phyloP scores from a whole-genome alignment of 2,797 vertebrate species.

The Furcifer pardalis region DNA sequence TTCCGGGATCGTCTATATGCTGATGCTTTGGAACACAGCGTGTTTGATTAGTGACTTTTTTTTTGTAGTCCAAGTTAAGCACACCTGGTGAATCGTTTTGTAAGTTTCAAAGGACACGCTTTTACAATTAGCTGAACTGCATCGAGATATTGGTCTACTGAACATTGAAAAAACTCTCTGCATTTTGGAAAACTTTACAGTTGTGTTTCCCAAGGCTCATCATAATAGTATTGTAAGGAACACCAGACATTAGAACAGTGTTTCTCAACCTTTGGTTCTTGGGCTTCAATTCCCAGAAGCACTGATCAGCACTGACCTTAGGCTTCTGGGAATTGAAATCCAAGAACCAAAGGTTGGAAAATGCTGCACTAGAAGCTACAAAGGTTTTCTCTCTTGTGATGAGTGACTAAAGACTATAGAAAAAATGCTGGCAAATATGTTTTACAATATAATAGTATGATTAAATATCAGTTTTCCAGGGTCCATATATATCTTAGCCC shows the following conservation, averaged over 20 bases:
- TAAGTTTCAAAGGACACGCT: slow-evolving; percentile 48
- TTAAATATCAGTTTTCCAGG: neutral
- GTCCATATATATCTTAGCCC: neutral
- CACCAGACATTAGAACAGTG: neutral
- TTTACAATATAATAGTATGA: neutral
- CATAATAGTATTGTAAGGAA: neutral
- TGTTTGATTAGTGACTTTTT: slow-evolving; percentile 61
- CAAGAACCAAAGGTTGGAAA: too few species aligned
- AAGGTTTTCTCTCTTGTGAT: neutral
- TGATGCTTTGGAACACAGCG: slow-evolving; percentile 33
- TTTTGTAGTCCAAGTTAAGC: slow-evolving; percentile 36
- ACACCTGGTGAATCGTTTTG: slow-evolving; percentile 40
- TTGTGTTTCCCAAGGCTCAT: slow-evolving; percentile 35
- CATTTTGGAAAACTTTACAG: neutral
- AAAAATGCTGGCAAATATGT: too few species aligned
- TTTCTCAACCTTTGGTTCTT: too few species aligned
- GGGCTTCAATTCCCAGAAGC: too few species aligned
- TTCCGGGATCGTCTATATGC: slow-evolving; percentile 21
- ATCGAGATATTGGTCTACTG: slow-evolving; percentile 39
- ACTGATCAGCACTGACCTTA: too few species aligned
- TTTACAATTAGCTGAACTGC: slow-evolving; percentile 42
- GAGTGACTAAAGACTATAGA: neutral
- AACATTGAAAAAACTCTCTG: neutral
- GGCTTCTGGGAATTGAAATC: too few species aligned
- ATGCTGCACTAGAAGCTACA: too few species aligned